These are phyloP conservation scores for Salminus brasiliensis DNA, from an alignment of 2,113 vertebrate genomes.

Conservation along the genomic window DNA sequence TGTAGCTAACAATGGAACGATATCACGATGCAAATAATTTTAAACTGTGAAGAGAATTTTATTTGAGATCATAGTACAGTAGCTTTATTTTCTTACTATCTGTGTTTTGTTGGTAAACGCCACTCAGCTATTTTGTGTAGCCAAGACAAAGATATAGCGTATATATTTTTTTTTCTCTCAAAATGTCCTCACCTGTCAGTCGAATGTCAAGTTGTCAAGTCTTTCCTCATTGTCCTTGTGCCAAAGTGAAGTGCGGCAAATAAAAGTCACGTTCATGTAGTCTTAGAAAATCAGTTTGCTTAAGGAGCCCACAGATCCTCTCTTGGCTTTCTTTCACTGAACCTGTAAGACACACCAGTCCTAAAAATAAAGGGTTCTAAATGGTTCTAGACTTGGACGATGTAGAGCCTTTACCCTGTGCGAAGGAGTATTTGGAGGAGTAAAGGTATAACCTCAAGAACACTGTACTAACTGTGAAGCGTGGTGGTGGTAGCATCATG, in stretches of 20 bases:
- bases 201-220: conserved; percentile 12
- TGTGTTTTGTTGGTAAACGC: conserved; percentile 69
- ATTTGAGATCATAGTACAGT: conserved; percentile 61
- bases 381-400: not conserved
- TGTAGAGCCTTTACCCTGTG: too few species aligned
- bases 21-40: conserved; percentile 54
- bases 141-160: conserved; percentile 18
- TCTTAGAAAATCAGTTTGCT: not conserved
- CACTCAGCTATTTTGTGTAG: conserved; percentile 68
- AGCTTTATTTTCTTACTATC: conserved; percentile 79
- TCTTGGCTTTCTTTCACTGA: not conserved
- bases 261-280: not conserved
- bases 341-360: too few species aligned
- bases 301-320: not conserved
- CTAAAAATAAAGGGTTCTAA: too few species aligned
- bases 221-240: conserved; percentile 4
- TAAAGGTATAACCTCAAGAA: too few species aligned
- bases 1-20: conserved; percentile 46
- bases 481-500: too few species aligned
- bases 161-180: conserved; percentile 2
- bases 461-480: too few species aligned
- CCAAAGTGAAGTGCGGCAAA: not conserved
- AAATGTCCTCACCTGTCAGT: conserved; percentile 37
- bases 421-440: too few species aligned
- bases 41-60: conserved; percentile 72